These are phyloP conservation scores for Eurypyga helias DNA, from an alignment of 2,113 vertebrate genomes.

Conservation along the genomic window DNA sequence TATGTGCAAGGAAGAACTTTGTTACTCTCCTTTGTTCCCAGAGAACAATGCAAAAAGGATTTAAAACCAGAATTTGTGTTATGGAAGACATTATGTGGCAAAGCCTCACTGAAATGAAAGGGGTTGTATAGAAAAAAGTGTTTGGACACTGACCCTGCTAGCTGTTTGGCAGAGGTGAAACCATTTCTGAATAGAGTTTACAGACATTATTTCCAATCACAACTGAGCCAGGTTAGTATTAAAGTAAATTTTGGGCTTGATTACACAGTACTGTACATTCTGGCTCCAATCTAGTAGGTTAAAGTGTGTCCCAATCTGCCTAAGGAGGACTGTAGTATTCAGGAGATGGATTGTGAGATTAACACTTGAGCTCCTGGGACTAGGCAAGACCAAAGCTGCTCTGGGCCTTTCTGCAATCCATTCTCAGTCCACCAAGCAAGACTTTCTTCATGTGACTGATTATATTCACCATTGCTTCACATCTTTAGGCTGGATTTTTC, in stretches of 20 bases:
- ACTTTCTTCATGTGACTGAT: background rate
- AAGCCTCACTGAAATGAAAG: background rate
- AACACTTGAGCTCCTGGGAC: background rate
- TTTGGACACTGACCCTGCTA: background rate
- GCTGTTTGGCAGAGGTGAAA: background rate
- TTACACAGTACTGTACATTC: background rate
- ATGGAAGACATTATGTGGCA: background rate
- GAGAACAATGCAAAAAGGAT: background rate
- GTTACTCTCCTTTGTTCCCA: background rate
- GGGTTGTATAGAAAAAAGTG: background rate
- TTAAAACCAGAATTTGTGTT: background rate
- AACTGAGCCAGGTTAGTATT: background rate
- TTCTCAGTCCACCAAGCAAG: background rate
- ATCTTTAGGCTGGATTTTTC: background rate
- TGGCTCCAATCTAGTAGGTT: background rate
- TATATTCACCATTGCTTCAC: background rate
- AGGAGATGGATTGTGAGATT: background rate
- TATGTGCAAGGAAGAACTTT: background rate
- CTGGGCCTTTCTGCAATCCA: conserved; percentile 52
- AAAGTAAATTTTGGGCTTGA: background rate
- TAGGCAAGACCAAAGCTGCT: conserved; percentile 60
- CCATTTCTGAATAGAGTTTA: background rate
- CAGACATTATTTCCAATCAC: background rate
- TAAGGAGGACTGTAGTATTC: background rate
- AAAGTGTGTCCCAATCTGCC: background rate